Base-by-base conservation (phyloP, 2,113 vertebrate genomes). In the Scomber scombrus region DNA sequence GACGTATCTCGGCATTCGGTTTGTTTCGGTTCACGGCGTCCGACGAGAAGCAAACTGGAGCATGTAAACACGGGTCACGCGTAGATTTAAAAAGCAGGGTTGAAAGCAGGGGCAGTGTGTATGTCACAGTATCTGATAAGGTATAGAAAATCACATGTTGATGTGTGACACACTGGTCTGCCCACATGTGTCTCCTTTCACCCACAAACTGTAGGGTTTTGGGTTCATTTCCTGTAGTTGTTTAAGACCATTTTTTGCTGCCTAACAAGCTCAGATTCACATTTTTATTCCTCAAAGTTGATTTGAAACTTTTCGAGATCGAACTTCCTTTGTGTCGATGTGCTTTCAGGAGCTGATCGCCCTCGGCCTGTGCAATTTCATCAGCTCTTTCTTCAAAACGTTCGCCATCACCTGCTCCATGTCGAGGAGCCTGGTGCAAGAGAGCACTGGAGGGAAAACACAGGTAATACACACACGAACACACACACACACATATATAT, bases 381-480 rank as follows among this genome's bases (percentile, higher is more conserved):
- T 96, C 52, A 96, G 98, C 82, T 99, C 98, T 0, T 98, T 97
- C 91, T 99, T 99, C 93, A 96, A 97, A 87, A 98, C 96, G 9
- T 98, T 99, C 68, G 85, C 95, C 9, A 58, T 99, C 80, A 97
- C 97, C 0, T 96, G 95, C 51, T 99, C 98, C 31, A 97, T 99
- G 97, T 99, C 98, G 5, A 96, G 98, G 77, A 99, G 97, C 67
- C 95, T 99, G 75, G 97, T 99, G 52, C 98, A 99, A 93, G 98
- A 99, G 85, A 97, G 98, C 91, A 98, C 98, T 0, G 98, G 98
- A 47, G 98, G 98, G 19, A 97, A 95, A 74, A 99, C 98, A 3
- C 97, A 99, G 97, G 98, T 99, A 31, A 57, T 5, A 14, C 45
- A 50, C 46, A 71, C 2, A 10, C 19, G 49, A 49, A 45, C 47